Evolutionary conservation across 2,888 invertebrate genomes (phyloP), one percentile per base, ranked within the genome.

Genomic region (Aphrophora alni): DNA sequence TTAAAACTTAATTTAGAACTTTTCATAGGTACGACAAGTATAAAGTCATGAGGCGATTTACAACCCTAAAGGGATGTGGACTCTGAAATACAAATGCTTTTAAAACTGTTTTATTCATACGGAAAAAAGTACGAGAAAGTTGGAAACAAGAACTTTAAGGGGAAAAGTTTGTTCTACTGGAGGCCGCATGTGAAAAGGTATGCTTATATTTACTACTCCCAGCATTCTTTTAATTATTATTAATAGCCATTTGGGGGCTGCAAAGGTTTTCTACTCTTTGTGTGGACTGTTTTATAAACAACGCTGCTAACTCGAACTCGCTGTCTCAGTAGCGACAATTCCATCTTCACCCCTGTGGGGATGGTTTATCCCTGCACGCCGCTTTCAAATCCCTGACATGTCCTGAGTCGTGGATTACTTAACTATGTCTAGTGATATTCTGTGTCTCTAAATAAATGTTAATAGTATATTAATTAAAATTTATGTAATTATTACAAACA

Each of bases 161-260:
- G 71, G 71, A 71, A 77, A 77, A 71, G 71, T 77, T 77, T n/a
- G 26, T 1, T 2, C 12, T 2, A 10, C 17, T 10, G 44, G 2
- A 44, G 14, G 38, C 44, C 70, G 77, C 77, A 71, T 77, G 77
- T 77, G 38, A 71, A 33, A 77, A 71, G 77, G 71, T 71, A 44
- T 77, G 76, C 76, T 76, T 76, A 76, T 76, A 68, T 77, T 71
- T 38, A 77, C 38, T 24, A 28, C 28, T 76, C 71, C 69, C 38
- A 24, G 77, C 77, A 71, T 77, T 77, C 71, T 77, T 70, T 77
- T 77, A 77, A 77, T 77, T 77, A 77, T 77, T 77, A 77, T 77
- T 77, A 77, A 77, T 77, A 71, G 77, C 77, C 77, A 71, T 38
- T 33, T 21, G 27, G 77, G 77, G 77, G 71, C 24, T 71, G 71